phyloP scores from a whole-genome alignment of 2,113 vertebrate species.

The Larimichthys crocea region DNA sequence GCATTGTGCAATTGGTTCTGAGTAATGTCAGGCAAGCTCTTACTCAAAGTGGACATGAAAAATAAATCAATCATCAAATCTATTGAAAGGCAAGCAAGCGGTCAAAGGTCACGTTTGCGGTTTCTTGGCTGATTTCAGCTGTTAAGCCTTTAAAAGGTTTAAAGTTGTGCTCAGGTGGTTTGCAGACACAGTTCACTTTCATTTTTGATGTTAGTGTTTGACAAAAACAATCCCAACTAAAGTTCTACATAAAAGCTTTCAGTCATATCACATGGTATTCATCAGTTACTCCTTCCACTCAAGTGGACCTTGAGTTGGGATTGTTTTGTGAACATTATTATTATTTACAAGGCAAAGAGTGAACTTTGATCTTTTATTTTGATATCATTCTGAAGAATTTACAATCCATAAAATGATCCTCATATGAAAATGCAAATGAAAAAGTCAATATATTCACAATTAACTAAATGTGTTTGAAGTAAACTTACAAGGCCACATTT shows the following conservation, averaged over 20 bases:
- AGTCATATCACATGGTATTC: background rate
- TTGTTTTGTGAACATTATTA: background rate
- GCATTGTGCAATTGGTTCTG: background rate
- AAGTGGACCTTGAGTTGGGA: too few relatives aligned
- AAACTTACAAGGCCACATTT: background rate
- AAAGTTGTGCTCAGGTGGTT: background rate
- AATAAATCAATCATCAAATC: background rate
- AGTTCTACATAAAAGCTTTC: background rate
- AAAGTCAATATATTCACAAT: background rate
- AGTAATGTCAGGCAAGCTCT: background rate
- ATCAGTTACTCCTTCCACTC: background rate
- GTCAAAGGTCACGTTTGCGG: slow-evolving; percentile 1
- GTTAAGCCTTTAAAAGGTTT: background rate
- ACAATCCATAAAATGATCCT: background rate
- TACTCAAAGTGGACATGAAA: background rate
- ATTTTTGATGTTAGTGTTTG: background rate
- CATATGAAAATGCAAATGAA: background rate
- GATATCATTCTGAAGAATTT: background rate
- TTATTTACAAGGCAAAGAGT: background rate
- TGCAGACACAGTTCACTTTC: background rate
- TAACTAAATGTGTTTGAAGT: background rate
- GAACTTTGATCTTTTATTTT: background rate
- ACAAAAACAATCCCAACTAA: background rate
- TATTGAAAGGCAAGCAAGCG: background rate
- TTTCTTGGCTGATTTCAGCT: background rate